phyloP scores from a whole-genome alignment of 1,140 invertebrate species.

The Tetramorium parvispinum region DNA sequence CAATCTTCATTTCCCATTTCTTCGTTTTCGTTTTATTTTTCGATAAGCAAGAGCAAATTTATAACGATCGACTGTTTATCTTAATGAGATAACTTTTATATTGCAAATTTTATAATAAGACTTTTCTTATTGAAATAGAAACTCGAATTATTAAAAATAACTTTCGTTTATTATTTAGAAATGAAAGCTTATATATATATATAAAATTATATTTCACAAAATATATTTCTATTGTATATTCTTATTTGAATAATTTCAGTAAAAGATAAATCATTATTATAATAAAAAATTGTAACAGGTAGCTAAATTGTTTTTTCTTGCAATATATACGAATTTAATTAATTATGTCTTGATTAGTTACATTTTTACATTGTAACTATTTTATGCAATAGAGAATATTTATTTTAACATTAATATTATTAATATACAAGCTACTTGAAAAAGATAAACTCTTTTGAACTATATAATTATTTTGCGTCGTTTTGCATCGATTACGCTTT shows the following conservation, averaged over 20 bases:
- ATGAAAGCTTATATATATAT: neutral
- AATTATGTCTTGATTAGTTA: neutral
- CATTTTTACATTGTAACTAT: neutral
- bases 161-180: neutral
- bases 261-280: neutral
- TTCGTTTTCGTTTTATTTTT: neutral
- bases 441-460: neutral
- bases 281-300: neutral
- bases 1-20: slow-evolving; percentile 39
- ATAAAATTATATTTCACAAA: too few species aligned
- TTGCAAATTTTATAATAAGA: neutral
- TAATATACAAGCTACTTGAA: neutral
- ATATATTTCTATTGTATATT: neutral
- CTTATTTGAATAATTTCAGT: neutral
- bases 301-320: neutral
- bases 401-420: neutral
- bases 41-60: neutral
- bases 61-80: neutral
- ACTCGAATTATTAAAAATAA: neutral
- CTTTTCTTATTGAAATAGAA: neutral
- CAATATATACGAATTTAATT: neutral
- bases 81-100: neutral
- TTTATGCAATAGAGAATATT: neutral
- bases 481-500: neutral
- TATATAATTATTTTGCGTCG: neutral